Evolutionary conservation across 2,113 vertebrate species (phyloP).

Genomic region (Trachemys scripta): DNA sequence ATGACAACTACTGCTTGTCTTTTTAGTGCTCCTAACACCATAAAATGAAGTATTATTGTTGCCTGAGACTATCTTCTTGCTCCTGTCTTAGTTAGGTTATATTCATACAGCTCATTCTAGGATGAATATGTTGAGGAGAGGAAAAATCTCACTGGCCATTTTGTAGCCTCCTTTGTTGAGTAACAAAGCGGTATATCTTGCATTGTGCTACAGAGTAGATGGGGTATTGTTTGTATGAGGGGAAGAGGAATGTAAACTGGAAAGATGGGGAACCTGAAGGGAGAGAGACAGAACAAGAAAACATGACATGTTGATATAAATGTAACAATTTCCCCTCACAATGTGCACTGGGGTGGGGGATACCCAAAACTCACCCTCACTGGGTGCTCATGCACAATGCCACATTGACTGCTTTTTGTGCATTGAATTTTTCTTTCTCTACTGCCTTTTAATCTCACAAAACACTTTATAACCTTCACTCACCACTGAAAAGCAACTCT

Average conservation of each 20-base stretch:
- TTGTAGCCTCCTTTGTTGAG: not conserved
- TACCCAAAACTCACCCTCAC: not conserved
- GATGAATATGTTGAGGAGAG: not conserved
- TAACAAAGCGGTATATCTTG: not conserved
- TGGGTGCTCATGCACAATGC: not conserved
- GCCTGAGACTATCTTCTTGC: not conserved
- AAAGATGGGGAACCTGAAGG: not conserved
- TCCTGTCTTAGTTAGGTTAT: not conserved
- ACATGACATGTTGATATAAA: fast-evolving
- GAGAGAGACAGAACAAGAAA: fast-evolving
- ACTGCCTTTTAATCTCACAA: not conserved
- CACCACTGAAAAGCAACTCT: fast-evolving
- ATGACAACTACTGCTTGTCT: not conserved
- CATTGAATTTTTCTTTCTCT: not conserved
- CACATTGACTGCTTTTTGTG: not conserved
- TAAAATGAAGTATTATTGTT: not conserved
- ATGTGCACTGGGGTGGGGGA: not conserved
- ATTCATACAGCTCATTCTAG: not conserved
- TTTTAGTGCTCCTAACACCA: not conserved
- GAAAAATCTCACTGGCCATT: not conserved
- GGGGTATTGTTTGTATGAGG: not conserved
- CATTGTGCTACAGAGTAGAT: not conserved
- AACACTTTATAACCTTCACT: not conserved
- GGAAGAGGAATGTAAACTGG: not conserved
- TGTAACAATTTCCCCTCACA: not conserved